Evolutionary conservation across 2,113 vertebrate species (phyloP), one percentile per base, ranked within the genome.

Genomic region (Lucifuga dentata): DNA sequence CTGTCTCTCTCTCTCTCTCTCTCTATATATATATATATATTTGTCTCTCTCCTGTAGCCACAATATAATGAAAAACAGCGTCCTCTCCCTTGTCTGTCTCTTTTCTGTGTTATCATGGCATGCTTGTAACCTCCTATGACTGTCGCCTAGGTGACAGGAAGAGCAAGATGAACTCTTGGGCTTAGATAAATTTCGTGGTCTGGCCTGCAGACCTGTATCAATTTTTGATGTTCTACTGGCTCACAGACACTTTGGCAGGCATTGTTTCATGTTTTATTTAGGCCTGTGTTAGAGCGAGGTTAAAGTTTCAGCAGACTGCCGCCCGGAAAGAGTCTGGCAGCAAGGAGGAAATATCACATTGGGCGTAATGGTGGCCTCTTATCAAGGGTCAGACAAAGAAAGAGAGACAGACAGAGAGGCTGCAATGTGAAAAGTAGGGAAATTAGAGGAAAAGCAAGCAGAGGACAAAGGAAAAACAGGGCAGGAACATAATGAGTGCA

Each of bases 181-280:
- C 82, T 89, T 83, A 88, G 90, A 90, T 89, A 84, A 39, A 86
- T 91, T 88, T 92, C 87, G 83, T 73, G 36, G 65, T 86, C 73
- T 78, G 87, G 87, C 83, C 89, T 58, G 48, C 40, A 16, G 81
- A 89, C 75, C 55, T 16, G 33, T 76, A 91, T 92, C 69, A 88
- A 91, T 92, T 86, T 92, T 92, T 91, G 80, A 92, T 92, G 81
- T 67, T 59, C 38, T 48, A 81, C 81, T 58, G 80, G 62, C 87
- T 89, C 76, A 68, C 68, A 78, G 80, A 88, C 81, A 78, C 89
- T 90, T 89, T 91, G 77, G 74, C 68, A 76, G 81, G 74, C 84
- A 91, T 90, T 90, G 84, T 91, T 91, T 89, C 81, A 92, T 93
- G 88, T 92, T 93, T 92, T 91, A 93, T 93, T 92, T 86, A 93